Percentiles rank a stretch among this genome's conserved stretches.
Conservation (phyloP, 2,888 invertebrate species). For the Zeuzera pyrina region DNA sequence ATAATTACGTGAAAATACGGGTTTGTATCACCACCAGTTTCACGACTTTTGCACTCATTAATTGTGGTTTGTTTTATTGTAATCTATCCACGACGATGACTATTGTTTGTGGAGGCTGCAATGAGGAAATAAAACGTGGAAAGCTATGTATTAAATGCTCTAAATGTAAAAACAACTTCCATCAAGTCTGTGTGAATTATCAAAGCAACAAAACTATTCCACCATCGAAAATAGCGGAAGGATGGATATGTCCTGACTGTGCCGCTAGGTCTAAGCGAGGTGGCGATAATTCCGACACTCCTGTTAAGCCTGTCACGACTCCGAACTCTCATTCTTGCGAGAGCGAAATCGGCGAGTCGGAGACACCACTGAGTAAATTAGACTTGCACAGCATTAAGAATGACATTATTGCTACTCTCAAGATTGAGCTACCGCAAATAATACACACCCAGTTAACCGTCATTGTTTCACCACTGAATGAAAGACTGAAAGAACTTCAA, state of each 20-base stretch:
- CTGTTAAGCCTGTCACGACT: neutral
- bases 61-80: too few species aligned
- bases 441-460: too few species aligned
- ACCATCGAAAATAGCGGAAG: neutral
- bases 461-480: too few species aligned
- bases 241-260: conserved; percentile 2
- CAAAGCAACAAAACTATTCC: neutral
- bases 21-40: too few species aligned
- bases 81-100: too few species aligned
- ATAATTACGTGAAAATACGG: too few species aligned
- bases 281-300: conserved; percentile 1
- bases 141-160: neutral
- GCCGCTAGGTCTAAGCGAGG: neutral
- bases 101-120: too few species aligned
- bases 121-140: conserved; percentile 4
- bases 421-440: neutral
- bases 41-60: too few species aligned
- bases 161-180: conserved; percentile 1
- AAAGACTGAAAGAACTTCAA: too few species aligned
- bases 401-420: neutral
- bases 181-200: conserved; percentile 3
- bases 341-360: neutral
- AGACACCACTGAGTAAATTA: too few species aligned
- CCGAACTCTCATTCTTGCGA: neutral
- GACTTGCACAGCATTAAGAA: too few species aligned